A percentile compares a stretch with the other conserved stretches of the same genome.
Conservation (phyloP, 2,797 vertebrate species). For the Zenarchopterus dispar region DNA sequence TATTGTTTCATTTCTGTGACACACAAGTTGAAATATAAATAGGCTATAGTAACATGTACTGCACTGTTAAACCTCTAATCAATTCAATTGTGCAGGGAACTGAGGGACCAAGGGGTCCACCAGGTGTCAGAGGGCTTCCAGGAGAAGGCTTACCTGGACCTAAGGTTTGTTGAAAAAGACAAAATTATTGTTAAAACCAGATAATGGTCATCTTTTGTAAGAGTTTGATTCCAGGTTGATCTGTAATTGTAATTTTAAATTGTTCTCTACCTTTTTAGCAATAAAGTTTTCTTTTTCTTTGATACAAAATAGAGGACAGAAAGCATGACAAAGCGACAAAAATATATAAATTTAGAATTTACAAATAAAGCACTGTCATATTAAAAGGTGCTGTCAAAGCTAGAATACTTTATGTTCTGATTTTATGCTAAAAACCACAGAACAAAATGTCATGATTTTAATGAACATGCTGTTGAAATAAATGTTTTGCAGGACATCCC, state of each 20-base stretch:
- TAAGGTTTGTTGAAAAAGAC: slow-evolving; percentile 80
- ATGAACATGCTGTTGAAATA: too few species aligned
- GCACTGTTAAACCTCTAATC: background rate
- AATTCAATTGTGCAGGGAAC: slow-evolving; percentile 77
- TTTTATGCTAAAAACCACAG: too few species aligned
- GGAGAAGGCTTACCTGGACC: slow-evolving; percentile 88
- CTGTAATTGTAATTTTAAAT: background rate
- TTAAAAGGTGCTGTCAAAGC: background rate
- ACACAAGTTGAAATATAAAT: background rate
- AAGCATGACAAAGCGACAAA: background rate
- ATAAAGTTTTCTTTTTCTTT: background rate
- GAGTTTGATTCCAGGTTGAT: background rate
- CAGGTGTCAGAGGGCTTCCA: slow-evolving; percentile 84
- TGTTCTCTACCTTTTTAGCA: background rate
- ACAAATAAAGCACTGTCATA: background rate
- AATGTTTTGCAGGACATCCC: too few species aligned
- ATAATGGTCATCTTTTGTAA: background rate
- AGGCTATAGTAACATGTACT: background rate
- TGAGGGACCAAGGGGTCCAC: slow-evolving; percentile 87
- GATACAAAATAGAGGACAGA: background rate
- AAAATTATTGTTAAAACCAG: background rate
- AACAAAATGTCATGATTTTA: too few species aligned
- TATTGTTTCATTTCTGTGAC: background rate
- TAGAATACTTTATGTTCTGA: too few species aligned
- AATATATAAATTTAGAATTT: background rate